Percentiles rank a stretch among this genome's conserved stretches.
Conservation (phyloP, 2,113 vertebrate species). For the Platichthys stellatus region DNA sequence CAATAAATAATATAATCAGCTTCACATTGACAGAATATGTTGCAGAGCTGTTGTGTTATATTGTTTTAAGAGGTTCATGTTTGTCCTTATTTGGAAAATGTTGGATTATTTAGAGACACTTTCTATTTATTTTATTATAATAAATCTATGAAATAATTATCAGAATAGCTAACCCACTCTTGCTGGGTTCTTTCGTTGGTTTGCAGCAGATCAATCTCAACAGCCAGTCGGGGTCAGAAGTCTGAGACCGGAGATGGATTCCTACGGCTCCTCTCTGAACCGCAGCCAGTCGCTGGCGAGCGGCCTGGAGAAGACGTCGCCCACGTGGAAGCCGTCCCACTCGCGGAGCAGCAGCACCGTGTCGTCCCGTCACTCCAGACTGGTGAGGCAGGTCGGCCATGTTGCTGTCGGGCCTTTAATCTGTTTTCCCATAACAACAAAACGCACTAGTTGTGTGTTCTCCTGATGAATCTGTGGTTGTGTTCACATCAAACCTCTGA, state of each 20-base stretch:
- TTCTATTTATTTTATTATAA: too few species aligned
- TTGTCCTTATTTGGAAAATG: too few species aligned
- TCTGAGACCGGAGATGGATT: conserved; percentile 65
- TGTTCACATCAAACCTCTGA: too few species aligned
- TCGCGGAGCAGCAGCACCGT: conserved; percentile 86
- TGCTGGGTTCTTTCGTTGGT: conserved; percentile 24
- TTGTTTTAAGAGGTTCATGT: too few species aligned
- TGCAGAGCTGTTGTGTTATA: too few species aligned
- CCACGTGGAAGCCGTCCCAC: conserved; percentile 71
- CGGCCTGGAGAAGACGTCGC: conserved; percentile 82
- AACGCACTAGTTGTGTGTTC: too few species aligned
- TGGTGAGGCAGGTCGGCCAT: conserved; percentile 62
- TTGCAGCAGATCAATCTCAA: neutral
- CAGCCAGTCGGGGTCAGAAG: conserved; percentile 3
- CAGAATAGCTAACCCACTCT: neutral
- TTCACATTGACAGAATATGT: too few species aligned
- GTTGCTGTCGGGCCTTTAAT: neutral
- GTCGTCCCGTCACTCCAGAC: conserved; percentile 81
- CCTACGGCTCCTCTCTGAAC: conserved; percentile 55
- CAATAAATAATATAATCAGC: too few species aligned
- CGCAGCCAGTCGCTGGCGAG: conserved; percentile 81
- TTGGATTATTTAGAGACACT: too few species aligned
- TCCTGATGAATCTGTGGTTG: too few species aligned
- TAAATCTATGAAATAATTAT: too few species aligned
- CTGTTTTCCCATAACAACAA: too few species aligned